Conservation (phyloP, 2,888 invertebrate species). For the Diarsia dahlii region DNA sequence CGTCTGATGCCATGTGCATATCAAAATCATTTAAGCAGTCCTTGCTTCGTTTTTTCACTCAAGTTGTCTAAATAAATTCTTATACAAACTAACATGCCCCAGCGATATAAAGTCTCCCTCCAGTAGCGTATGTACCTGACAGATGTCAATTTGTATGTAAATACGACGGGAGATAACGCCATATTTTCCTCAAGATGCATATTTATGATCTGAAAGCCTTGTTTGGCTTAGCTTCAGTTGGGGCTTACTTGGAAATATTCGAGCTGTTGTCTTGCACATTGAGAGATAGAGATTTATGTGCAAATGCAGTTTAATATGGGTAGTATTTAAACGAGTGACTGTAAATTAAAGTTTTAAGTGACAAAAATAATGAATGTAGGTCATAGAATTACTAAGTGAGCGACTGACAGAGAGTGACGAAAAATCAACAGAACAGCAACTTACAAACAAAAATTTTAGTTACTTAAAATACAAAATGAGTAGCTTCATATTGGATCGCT, state of each 20-base stretch:
- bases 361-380: too few species aligned
- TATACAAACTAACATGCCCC: too few species aligned
- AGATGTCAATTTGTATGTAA: slow-evolving; percentile 52
- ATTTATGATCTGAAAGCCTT: slow-evolving; percentile 34
- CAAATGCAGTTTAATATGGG: neutral
- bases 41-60: neutral
- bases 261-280: slow-evolving; percentile 5
- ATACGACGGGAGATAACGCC: slow-evolving; percentile 14
- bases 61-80: neutral
- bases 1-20: too few species aligned
- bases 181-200: slow-evolving; percentile 40
- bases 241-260: slow-evolving; percentile 18
- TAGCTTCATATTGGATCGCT: too few species aligned
- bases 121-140: slow-evolving; percentile 11
- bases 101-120: slow-evolving; percentile 1
- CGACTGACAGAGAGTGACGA: too few species aligned
- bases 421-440: too few species aligned
- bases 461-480: too few species aligned
- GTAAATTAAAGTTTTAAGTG: too few species aligned
- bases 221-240: slow-evolving; percentile 12
- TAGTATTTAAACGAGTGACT: too few species aligned
- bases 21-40: too few species aligned
- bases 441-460: too few species aligned
- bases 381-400: too few species aligned
- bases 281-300: neutral